Conservation (phyloP, 2,113 vertebrate genomes). For the Carlito syrichta region DNA sequence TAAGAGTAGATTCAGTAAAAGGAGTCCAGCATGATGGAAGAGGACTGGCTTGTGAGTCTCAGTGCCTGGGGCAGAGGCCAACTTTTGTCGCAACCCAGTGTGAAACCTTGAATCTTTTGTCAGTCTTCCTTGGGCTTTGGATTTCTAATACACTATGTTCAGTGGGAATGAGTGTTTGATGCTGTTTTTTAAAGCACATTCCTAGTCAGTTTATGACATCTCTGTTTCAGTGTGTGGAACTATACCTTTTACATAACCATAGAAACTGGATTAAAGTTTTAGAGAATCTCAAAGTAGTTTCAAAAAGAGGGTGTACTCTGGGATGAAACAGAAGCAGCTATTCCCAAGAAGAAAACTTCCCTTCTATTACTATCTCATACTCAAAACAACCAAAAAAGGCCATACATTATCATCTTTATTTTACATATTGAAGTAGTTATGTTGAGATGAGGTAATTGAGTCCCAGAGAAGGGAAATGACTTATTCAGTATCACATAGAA, state of each 20-base stretch:
- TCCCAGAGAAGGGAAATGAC: not conserved
- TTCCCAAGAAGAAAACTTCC: not conserved
- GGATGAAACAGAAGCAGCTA: not conserved
- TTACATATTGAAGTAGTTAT: not conserved
- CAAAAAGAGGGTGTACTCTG: not conserved
- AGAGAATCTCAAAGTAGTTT: not conserved
- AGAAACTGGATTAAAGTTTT: not conserved
- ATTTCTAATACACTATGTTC: not conserved
- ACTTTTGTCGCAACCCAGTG: not conserved
- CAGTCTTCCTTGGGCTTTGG: not conserved
- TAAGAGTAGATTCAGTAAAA: not conserved
- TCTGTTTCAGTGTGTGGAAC: not conserved
- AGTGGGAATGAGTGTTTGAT: not conserved
- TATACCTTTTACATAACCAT: not conserved
- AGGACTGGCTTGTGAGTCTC: not conserved
- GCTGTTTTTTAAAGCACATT: not conserved
- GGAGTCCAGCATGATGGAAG: not conserved
- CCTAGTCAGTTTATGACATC: not conserved
- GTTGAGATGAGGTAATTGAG: not conserved
- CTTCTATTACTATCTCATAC: not conserved
- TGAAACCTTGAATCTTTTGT: not conserved
- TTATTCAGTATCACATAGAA: not conserved
- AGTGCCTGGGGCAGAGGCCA: not conserved
- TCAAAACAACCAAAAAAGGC: not conserved
- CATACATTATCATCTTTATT: not conserved